Conservation (phyloP, 2,888 invertebrate genomes). For the Aspidapion aeneum region DNA sequence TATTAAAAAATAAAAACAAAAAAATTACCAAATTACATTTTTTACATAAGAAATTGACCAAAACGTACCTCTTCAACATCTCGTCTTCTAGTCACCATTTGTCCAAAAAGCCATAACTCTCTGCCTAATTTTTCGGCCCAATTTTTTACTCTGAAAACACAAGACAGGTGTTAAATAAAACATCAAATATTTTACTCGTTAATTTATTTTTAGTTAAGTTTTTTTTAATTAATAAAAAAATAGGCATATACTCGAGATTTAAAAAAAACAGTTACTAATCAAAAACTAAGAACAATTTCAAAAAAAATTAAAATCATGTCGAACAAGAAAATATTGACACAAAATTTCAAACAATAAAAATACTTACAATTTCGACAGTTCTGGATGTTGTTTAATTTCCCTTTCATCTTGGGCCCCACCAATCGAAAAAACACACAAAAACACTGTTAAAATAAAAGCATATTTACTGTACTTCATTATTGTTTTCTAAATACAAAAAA, state of each 20-base stretch:
- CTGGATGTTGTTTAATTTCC: constrained; percentile 39
- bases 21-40: too few species aligned
- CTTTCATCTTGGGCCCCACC: constrained; percentile 30
- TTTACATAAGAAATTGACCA: too few species aligned
- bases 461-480: constrained; percentile 29
- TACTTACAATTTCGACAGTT: constrained; percentile 38
- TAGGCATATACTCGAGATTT: not conserved
- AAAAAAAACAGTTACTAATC: too few species aligned
- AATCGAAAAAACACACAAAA: constrained; percentile 28
- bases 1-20: too few species aligned
- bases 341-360: too few species aligned
- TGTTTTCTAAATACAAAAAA: too few species aligned
- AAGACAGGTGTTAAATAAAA: too few species aligned
- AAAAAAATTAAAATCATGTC: too few species aligned
- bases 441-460: constrained; percentile 26
- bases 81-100: constrained; percentile 74
- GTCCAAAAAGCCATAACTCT: constrained; percentile 76
- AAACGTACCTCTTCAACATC: constrained; percentile 74
- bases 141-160: constrained; percentile 64
- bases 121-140: constrained; percentile 81
- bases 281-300: too few species aligned
- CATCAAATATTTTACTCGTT: not conserved
- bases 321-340: too few species aligned
- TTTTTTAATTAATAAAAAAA: constrained; percentile 2
- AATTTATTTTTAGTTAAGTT: not conserved